Conservation (phyloP, 2,888 invertebrate species). For the Himalopsyche tibetana region DNA sequence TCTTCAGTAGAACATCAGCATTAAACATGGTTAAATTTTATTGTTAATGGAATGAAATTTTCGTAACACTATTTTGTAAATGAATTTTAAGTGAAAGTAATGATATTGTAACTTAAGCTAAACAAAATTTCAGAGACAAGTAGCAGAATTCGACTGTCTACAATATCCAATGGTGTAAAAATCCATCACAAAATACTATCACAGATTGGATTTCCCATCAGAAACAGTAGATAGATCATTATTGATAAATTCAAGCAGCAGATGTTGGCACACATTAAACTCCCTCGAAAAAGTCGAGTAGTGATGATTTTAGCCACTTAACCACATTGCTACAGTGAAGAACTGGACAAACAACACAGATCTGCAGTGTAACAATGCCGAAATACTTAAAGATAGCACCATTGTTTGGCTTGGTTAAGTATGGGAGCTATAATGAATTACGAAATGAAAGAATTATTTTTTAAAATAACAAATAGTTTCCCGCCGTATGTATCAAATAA, state of each 20-base stretch:
- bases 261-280: neutral
- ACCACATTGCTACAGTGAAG: constrained; percentile 59
- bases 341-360: constrained; percentile 62
- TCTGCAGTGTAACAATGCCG: constrained; percentile 61
- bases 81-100: no score
- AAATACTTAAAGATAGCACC: constrained; percentile 23
- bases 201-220: constrained; percentile 76
- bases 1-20: no score
- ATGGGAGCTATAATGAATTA: neutral
- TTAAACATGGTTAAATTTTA: no score
- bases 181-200: constrained; percentile 72
- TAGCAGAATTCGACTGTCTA: constrained; percentile 70
- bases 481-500: no score
- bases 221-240: constrained; percentile 71
- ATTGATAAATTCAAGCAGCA: constrained; percentile 64
- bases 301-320: constrained; percentile 45
- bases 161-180: constrained; percentile 76
- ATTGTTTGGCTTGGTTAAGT: neutral
- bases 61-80: no score
- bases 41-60: no score
- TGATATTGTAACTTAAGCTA: neutral
- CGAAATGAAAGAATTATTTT: no score
- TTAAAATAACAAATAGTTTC: no score
- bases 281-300: constrained; percentile 22
- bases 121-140: neutral